A percentile compares a stretch with the other conserved stretches of the same genome.
Conservation (phyloP, 92 coral and sea anemone genomes). For the Hydrozoanthus gracilis region DNA sequence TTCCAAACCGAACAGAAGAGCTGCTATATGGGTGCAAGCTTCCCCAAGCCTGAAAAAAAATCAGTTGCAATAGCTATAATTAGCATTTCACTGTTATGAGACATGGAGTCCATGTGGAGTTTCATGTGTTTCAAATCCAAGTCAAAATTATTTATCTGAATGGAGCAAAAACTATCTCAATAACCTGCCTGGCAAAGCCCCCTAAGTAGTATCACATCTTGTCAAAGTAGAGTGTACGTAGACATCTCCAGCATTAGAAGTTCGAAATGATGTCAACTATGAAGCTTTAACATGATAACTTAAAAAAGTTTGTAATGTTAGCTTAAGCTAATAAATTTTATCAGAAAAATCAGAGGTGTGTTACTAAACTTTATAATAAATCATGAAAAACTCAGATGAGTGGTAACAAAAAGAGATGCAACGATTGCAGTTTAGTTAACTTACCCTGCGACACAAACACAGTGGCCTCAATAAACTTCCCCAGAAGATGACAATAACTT, state of each 20-base stretch:
- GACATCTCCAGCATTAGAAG: too few relatives aligned
- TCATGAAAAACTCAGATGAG: neutral
- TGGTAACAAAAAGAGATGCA: too few relatives aligned
- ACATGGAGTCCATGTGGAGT: too few relatives aligned
- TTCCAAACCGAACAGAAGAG: slow-evolving; percentile 46
- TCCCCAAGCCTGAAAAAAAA: slow-evolving; percentile 42
- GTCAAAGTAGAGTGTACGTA: too few relatives aligned
- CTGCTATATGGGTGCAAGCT: slow-evolving; percentile 48
- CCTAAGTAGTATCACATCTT: too few relatives aligned
- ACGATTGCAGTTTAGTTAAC: too few relatives aligned
- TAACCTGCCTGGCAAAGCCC: too few relatives aligned
- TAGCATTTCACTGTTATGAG: too few relatives aligned
- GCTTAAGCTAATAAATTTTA: neutral
- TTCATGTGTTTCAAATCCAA: too few relatives aligned
- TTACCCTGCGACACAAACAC: slow-evolving; percentile 52
- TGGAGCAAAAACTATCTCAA: too few relatives aligned
- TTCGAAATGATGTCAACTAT: too few relatives aligned
- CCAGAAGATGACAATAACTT: slow-evolving; percentile 38
- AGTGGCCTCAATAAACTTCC: slow-evolving; percentile 46
- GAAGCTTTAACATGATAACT: neutral
- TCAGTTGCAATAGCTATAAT: neutral
- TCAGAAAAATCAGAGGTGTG: neutral
- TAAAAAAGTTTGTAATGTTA: neutral
- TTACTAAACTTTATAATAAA: neutral
- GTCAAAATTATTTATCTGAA: too few relatives aligned